Conservation (phyloP, 2,113 vertebrate species). For the Cinclus cinclus region DNA sequence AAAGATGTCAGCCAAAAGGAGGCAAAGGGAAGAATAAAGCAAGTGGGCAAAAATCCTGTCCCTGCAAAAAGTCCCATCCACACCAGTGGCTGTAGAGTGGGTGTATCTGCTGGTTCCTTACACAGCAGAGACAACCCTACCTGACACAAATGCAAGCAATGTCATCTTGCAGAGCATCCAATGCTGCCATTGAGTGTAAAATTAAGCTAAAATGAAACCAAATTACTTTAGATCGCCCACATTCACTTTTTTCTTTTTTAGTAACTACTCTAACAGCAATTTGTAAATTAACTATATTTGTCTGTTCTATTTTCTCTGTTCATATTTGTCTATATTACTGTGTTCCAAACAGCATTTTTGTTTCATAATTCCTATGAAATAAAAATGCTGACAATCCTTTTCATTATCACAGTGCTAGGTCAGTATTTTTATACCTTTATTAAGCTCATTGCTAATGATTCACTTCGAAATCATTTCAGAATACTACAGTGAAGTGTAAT, state of each 20-base stretch:
- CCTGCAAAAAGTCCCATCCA: background rate
- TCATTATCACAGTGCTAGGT: slow-evolving; percentile 35
- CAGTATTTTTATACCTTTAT: background rate
- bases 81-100: rapidly evolving
- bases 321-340: slow-evolving; percentile 14
- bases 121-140: background rate
- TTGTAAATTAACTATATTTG: background rate
- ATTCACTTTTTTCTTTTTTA: background rate
- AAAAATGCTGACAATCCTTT: slow-evolving; percentile 44
- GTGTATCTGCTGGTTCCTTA: background rate
- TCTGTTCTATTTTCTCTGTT: slow-evolving; percentile 7
- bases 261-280: background rate
- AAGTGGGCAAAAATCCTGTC: background rate
- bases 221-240: background rate
- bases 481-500: slow-evolving; percentile 31
- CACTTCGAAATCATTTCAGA: slow-evolving; percentile 42
- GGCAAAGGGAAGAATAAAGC: background rate
- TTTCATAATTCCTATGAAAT: slow-evolving; percentile 50
- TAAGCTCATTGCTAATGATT: slow-evolving; percentile 45
- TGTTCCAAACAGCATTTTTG: slow-evolving; percentile 28
- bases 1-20: rapidly evolving
- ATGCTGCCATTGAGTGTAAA: background rate
- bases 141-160: slow-evolving; percentile 12
- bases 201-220: background rate
- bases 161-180: background rate